Percentiles rank a stretch among this genome's conserved stretches.
Conservation (phyloP, 1,140 invertebrate species). For the Neelides sp. region DNA sequence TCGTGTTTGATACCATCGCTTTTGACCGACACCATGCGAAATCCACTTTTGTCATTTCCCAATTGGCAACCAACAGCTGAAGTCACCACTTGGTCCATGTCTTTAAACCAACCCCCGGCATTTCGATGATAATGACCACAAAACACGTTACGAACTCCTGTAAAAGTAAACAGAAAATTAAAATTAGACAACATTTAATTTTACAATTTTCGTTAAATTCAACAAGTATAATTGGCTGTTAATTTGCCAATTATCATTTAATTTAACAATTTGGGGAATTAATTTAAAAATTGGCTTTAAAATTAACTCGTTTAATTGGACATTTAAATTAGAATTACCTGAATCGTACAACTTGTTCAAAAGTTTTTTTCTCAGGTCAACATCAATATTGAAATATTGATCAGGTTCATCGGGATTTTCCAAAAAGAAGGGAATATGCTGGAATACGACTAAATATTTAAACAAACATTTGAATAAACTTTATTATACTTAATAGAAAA, state of each 20-base stretch:
- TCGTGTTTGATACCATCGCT: conserved; percentile 35
- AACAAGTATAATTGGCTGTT: too few relatives aligned
- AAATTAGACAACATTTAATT: neutral
- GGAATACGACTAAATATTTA: conserved; percentile 40
- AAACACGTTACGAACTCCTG: conserved; percentile 42
- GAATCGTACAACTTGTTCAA: conserved; percentile 38
- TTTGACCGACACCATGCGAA: conserved; percentile 39
- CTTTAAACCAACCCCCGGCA: conserved; percentile 38
- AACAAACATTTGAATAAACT: conserved; percentile 26
- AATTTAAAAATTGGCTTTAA: too few relatives aligned
- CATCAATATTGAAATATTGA: conserved; percentile 40
- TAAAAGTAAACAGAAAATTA: conserved; percentile 15
- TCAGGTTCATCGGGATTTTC: conserved; percentile 35
- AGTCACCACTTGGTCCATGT: conserved; percentile 41
- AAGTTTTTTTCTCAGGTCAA: conserved; percentile 34
- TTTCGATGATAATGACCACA: conserved; percentile 46
- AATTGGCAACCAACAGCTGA: conserved; percentile 43
- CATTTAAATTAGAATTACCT: conserved; percentile 32
- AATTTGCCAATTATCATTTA: too few relatives aligned
- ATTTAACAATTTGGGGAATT: too few relatives aligned
- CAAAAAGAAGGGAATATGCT: conserved; percentile 47
- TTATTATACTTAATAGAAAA: too few relatives aligned
- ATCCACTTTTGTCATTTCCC: conserved; percentile 38
- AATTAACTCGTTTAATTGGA: neutral
- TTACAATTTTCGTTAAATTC: too few relatives aligned